Percentiles rank a stretch among this genome's conserved stretches.
Conservation (phyloP, 92 coral and sea anemone genomes). For the Epizoanthus illoricatus region DNA sequence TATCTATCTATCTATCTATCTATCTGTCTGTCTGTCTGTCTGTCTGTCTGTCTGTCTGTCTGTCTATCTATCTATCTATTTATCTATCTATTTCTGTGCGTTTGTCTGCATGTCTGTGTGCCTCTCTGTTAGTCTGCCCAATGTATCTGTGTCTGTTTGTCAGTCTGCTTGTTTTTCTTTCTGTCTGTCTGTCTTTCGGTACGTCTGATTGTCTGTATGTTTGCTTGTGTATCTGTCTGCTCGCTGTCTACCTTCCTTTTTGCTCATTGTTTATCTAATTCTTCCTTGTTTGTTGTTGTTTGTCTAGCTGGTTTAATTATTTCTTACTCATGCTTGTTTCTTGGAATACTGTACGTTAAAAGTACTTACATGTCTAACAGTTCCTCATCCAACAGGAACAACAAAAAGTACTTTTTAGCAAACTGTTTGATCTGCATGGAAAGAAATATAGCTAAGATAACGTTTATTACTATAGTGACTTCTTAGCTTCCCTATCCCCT, state of each 20-base stretch:
- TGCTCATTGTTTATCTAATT: too few relatives aligned
- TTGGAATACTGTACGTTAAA: background rate
- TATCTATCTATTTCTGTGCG: background rate
- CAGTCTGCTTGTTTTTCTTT: background rate
- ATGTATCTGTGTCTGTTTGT: background rate
- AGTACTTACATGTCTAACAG: constrained; percentile 68
- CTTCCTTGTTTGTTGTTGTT: too few relatives aligned
- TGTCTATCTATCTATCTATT: background rate
- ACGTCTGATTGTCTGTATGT: background rate
- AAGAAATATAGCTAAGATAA: too few relatives aligned
- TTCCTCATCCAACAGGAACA: constrained; percentile 59
- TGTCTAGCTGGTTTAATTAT: too few relatives aligned
- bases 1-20: too few relatives aligned
- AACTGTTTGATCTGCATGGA: constrained; percentile 52
- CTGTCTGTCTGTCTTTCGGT: background rate
- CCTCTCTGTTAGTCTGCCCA: background rate
- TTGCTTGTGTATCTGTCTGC: too few relatives aligned
- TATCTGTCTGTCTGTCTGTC: background rate
- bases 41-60: background rate
- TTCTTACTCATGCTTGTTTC: too few relatives aligned
- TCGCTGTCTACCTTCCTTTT: too few relatives aligned
- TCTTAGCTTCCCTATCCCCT: too few relatives aligned
- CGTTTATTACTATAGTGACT: too few relatives aligned
- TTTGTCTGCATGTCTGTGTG: background rate
- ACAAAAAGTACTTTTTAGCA: constrained; percentile 61